These are phyloP conservation scores for Anguilla pacifica DNA, from an alignment of 2,797 vertebrate genomes.

Conservation along the genomic window DNA sequence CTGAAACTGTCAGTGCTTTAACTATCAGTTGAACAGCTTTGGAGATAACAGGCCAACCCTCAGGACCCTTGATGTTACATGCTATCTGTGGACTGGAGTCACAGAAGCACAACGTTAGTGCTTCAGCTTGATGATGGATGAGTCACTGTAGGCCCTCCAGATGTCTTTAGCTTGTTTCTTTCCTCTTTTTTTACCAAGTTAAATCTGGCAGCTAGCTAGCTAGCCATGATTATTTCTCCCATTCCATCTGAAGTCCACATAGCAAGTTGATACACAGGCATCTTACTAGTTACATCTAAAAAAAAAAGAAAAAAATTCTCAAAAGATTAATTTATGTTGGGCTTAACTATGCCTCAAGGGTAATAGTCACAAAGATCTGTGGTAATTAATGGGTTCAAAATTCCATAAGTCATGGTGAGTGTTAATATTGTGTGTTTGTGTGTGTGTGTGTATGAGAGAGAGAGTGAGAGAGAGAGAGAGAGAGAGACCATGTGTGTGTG, in stretches of 20 bases:
- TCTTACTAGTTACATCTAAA: background rate
- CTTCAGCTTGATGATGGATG: background rate
- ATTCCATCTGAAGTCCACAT: background rate
- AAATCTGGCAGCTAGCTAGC: background rate
- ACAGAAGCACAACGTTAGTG: background rate
- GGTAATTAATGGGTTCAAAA: background rate
- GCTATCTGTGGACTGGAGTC: background rate
- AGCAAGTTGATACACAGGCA: background rate
- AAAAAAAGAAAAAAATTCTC: background rate
- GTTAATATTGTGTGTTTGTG: background rate
- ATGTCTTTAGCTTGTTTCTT: background rate
- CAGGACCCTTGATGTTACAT: background rate
- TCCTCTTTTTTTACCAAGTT: background rate
- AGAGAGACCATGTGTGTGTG: background rate
- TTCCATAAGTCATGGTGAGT: background rate
- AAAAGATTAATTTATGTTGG: background rate
- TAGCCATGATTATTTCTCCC: background rate
- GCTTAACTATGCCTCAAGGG: background rate
- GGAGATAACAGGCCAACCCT: background rate
- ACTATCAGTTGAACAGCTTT: background rate
- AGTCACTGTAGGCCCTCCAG: background rate
- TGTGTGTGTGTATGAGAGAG: background rate
- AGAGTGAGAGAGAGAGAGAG: background rate
- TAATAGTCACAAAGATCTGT: background rate
- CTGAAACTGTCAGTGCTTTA: too few relatives aligned